These are phyloP conservation scores for Muntiacus muntjak DNA, from an alignment of 2,113 vertebrate species.

Conservation along the genomic window DNA sequence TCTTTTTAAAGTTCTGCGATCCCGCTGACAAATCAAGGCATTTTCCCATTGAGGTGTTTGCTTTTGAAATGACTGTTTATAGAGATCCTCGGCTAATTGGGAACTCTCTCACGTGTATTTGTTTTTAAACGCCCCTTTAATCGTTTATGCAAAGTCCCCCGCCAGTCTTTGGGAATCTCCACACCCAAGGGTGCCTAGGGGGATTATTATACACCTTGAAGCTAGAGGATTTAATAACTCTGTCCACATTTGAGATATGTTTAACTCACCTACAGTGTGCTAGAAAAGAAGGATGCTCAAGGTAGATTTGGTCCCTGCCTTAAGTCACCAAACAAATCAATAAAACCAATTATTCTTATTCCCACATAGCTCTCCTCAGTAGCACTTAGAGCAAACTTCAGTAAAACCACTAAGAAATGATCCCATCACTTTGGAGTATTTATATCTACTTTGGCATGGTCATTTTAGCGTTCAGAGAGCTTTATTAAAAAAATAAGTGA, in stretches of 20 bases:
- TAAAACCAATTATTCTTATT: neutral
- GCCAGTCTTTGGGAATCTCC: neutral
- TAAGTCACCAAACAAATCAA: neutral
- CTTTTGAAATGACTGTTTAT: conserved; percentile 11
- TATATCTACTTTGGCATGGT: neutral
- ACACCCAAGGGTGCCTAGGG: neutral
- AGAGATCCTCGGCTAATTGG: neutral
- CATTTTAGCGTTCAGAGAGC: neutral
- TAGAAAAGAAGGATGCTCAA: neutral
- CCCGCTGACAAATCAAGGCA: neutral
- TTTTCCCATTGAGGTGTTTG: neutral
- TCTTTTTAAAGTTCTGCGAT: neutral
- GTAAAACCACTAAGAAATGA: conserved; percentile 21
- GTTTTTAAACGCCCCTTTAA: neutral
- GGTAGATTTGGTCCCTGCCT: neutral
- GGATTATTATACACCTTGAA: neutral
- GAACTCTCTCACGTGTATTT: neutral
- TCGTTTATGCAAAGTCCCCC: neutral
- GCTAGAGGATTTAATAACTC: neutral
- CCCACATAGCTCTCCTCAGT: neutral
- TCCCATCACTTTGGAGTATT: neutral
- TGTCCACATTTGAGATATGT: neutral
- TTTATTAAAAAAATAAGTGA: neutral
- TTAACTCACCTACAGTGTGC: neutral
- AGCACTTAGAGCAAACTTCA: neutral